Evolutionary conservation across 2,797 vertebrate genomes (phyloP), one percentile per base, ranked within the genome.

Genomic region (Melanotaenia maccullochi): DNA sequence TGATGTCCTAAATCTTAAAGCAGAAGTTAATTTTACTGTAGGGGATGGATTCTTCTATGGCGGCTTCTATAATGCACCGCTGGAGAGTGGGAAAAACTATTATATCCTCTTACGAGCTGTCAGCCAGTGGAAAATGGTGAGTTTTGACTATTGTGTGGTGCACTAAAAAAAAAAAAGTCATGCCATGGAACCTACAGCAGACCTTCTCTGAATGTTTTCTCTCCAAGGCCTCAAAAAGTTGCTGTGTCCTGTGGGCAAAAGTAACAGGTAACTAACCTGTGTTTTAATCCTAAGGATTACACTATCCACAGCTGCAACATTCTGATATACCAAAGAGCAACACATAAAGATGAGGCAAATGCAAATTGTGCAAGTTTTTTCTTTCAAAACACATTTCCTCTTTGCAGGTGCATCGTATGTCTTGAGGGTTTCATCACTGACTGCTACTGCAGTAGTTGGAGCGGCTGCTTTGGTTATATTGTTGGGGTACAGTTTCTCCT

Each of bases 71-170:
- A 99, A 99, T 20, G 94, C 94, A 33, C 97, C 96, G 44, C 92
- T 99, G 90, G 92, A 95, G 85, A 87, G 68, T 22, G 95, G 95
- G 70, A 94, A 77, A 44, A 94, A 95, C 64, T 98, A 98, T 68
- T 97, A 94, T 64, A 87, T 99, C 68, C 87, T 97, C 81, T 74
- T 99, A 79, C 93, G 96, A 84, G 92, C 93, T 75, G 89, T 96
- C 88, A 97, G 95, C 85, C 95, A 95, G 72, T 98, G 97, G 97
- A 94, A 95, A 85, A 86, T 79, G 94, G 98, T 97, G 94, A 76
- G 93, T 78, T 30, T 20, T 22, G 68, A 36, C n/a, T 28, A 16
- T 8, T 66, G 1, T 25, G 4, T 2, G 52, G 4, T 58, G 30
- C 1, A 1, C 3, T 12, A 16, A 76, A 36, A 51, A 71, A 6